Evolutionary conservation across 2,888 invertebrate genomes (phyloP).

Genomic region (Mythimna vitellina): DNA sequence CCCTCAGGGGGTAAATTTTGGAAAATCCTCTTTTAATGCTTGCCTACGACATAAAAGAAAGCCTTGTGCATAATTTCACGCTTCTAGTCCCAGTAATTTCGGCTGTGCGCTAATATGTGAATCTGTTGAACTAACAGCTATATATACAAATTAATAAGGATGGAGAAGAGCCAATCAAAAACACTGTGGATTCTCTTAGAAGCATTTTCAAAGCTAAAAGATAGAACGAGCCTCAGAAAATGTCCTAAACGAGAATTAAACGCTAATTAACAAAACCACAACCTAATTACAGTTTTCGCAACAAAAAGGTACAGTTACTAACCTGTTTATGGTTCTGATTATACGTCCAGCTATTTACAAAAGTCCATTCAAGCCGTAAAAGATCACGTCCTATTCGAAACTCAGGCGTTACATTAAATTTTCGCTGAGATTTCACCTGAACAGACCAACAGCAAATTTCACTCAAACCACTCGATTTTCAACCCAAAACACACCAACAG

Average conservation of each 20-base stretch:
- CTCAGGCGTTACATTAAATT: conserved; percentile 66
- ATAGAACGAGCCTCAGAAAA: not conserved
- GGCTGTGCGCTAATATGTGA: too few relatives aligned
- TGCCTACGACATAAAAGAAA: too few relatives aligned
- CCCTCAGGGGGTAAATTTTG: too few relatives aligned
- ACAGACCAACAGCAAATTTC: conserved; percentile 38
- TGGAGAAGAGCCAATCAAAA: not conserved
- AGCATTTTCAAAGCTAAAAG: not conserved
- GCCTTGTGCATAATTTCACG: too few relatives aligned
- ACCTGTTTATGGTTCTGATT: conserved; percentile 42
- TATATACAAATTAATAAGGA: too few relatives aligned
- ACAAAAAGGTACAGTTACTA: conserved; percentile 39
- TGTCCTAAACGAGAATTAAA: conserved; percentile 27
- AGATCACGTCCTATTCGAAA: conserved; percentile 59
- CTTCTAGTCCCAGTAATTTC: too few relatives aligned
- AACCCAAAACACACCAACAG: conserved; percentile 24
- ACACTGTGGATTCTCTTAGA: not conserved
- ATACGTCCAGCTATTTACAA: conserved; percentile 57
- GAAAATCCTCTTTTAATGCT: too few relatives aligned
- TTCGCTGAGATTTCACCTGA: conserved; percentile 70
- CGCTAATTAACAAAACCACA: conserved; percentile 18
- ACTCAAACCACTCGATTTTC: conserved; percentile 35
- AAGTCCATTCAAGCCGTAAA: conserved; percentile 57
- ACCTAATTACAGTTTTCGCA: conserved; percentile 39
- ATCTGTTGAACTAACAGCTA: too few relatives aligned